A percentile compares a stretch with the other conserved stretches of the same genome.
Evolutionary conservation across 2,797 vertebrate species (phyloP).

Genomic region (Phalloptychus januarius): DNA sequence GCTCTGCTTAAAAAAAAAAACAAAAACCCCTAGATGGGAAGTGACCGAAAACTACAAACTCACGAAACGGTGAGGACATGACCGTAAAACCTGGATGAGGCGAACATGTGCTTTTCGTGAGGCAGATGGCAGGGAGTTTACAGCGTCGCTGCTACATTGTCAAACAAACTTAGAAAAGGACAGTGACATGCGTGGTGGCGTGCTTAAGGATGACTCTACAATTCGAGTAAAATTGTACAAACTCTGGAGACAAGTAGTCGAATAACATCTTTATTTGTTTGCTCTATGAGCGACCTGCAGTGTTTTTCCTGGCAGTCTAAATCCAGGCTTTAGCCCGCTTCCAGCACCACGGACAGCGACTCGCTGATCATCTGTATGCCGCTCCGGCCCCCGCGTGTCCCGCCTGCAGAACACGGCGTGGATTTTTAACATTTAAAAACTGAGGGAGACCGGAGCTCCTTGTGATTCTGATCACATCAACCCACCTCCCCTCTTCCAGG

Average conservation of each 20-base stretch:
- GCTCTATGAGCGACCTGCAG: background rate
- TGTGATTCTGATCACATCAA: constrained; percentile 50
- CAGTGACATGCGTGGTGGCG: background rate
- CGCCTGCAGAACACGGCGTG: constrained; percentile 3
- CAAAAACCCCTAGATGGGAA: too few relatives aligned
- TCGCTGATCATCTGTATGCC: background rate
- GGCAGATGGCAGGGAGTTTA: constrained; percentile 32
- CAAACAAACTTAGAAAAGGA: background rate
- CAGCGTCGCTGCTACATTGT: background rate
- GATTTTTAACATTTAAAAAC: constrained; percentile 13
- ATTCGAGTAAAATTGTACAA: background rate
- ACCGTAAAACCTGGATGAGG: constrained; percentile 45
- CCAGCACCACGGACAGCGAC: constrained; percentile 73
- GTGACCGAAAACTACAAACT: background rate
- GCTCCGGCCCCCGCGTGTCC: too few relatives aligned
- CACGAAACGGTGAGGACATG: background rate
- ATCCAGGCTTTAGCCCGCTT: constrained; percentile 6
- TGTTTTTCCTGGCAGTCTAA: background rate
- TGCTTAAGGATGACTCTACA: background rate
- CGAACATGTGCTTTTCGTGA: constrained; percentile 30
- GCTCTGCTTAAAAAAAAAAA: background rate
- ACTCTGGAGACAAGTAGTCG: background rate
- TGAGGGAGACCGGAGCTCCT: constrained; percentile 37
- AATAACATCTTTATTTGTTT: too few relatives aligned
- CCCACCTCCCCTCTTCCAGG: constrained; percentile 30